Base-by-base conservation (phyloP, 2,888 invertebrate species). In the Dermolepida albohirtum region DNA sequence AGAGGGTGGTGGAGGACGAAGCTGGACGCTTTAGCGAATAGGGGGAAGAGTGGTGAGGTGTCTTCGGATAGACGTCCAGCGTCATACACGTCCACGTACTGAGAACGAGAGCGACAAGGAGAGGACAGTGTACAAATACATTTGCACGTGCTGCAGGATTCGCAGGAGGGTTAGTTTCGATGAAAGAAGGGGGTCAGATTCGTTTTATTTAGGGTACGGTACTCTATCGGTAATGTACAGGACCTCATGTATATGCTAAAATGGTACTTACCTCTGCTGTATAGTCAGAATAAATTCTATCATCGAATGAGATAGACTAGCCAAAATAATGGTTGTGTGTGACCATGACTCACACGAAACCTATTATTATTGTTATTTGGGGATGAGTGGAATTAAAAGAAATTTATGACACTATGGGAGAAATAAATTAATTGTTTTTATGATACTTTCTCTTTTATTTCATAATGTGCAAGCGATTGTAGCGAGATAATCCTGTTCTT, bases 201-300 rank as follows among this genome's bases (percentile, higher is more conserved):
- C 43, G 57, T 16, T 57, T 41, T 44, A 34, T 34, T 34, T 34
- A 34, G 34, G 34, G 34, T 34, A 34, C 34, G 10, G 22, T 47
- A 14, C 34, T 47, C 44, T 47, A 29, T 62, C 34, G 40, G 40
- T 40, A 54, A 54, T 40, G 54, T 39, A 40, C 65, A 47, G 50
- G 66, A 70, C 8, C 65, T 67, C 70, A 71, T 73, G 73, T 72
- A 73, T 72, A 73, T 73, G 73, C 73, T 72, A 73, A 73, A 62
- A 62, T 34, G 47, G 59, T 62, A 62, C 47, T 62, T 62, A 62
- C 59, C 59, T 62, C 59, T 17, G 34, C 59, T n/a, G 44, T 43
- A 27, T 27, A 43, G 43, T 43, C 57, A 43, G 16, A 17, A 39
- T 40, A 17, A 40, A 12, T 14, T 22, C 14, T 29, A 29, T n/a